A percentile compares a stretch with the other conserved stretches of the same genome.
These are phyloP conservation scores for Rhabditophanes sp. DNA, from an alignment of 2,888 invertebrate species.

Conservation along the genomic window DNA sequence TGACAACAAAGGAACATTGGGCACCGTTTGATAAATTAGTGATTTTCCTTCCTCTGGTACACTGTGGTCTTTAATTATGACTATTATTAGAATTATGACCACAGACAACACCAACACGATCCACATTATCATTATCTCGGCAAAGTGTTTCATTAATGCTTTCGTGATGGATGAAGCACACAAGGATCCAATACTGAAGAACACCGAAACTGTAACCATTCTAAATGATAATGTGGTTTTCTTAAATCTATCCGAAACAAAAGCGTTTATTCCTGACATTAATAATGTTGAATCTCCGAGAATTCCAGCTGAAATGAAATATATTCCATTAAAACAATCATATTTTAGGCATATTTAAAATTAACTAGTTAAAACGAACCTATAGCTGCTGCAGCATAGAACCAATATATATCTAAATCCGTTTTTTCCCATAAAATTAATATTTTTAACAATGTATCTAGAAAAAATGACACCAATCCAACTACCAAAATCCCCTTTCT, in stretches of 20 bases:
- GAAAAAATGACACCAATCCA: constrained; percentile 19
- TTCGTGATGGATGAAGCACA: constrained; percentile 19
- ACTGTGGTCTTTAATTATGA: constrained; percentile 4
- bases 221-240: constrained; percentile 20
- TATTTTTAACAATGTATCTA: constrained; percentile 19
- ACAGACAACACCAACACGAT: constrained; percentile 8
- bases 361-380: too few relatives aligned
- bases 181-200: constrained; percentile 29
- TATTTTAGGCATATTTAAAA: too few relatives aligned
- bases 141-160: constrained; percentile 9
- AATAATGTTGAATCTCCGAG: constrained; percentile 30
- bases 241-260: constrained; percentile 32
- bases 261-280: constrained; percentile 37
- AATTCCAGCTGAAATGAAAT: too few relatives aligned
- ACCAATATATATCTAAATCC: constrained; percentile 20
- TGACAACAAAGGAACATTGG: too few relatives aligned
- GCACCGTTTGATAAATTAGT: too few relatives aligned
- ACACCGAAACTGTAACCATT: constrained; percentile 32
- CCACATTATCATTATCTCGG: constrained; percentile 7
- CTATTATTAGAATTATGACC: constrained; percentile 6
- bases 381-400: constrained; percentile 10
- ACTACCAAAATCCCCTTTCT: constrained; percentile 24
- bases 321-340: too few relatives aligned
- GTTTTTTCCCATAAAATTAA: constrained; percentile 25
- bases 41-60: constrained; percentile 2